Evolutionary conservation across 2,113 vertebrate species (phyloP).

Genomic region (Rhadina sibilatrix): DNA sequence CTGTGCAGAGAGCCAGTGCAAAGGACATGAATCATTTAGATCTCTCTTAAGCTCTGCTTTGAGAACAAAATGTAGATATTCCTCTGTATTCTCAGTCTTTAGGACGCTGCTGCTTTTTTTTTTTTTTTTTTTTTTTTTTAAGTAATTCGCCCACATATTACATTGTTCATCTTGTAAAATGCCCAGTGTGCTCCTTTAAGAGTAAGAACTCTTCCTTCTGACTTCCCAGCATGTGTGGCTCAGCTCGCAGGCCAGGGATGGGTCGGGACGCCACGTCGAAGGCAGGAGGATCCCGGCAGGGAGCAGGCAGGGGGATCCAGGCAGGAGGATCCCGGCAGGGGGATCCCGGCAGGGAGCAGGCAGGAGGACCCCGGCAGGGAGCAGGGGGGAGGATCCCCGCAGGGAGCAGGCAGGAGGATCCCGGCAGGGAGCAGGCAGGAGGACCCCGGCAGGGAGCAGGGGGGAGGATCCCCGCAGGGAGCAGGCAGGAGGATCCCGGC

Average conservation of each 20-base stretch:
- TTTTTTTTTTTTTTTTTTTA: not conserved
- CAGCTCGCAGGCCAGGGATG: accelerated
- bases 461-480: no score
- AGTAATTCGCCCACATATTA: not conserved
- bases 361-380: not conserved
- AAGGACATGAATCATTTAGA: not conserved
- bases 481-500: not conserved
- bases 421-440: not conserved
- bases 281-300: not conserved
- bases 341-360: not conserved
- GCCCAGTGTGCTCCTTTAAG: not conserved
- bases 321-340: no score
- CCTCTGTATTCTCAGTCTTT: not conserved
- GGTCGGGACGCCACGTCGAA: accelerated
- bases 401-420: no score
- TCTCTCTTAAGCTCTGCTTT: not conserved
- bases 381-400: no score
- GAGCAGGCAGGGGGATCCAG: no score
- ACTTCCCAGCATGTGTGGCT: not conserved
- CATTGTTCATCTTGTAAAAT: not conserved
- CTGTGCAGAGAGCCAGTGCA: not conserved
- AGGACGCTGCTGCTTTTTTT: not conserved
- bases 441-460: not conserved
- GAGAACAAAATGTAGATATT: conserved; percentile 4
- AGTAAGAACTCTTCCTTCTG: not conserved